Evolutionary conservation across 1,140 invertebrate species (phyloP), one percentile per base, ranked within the genome.

Genomic region (Holotrichia oblita): DNA sequence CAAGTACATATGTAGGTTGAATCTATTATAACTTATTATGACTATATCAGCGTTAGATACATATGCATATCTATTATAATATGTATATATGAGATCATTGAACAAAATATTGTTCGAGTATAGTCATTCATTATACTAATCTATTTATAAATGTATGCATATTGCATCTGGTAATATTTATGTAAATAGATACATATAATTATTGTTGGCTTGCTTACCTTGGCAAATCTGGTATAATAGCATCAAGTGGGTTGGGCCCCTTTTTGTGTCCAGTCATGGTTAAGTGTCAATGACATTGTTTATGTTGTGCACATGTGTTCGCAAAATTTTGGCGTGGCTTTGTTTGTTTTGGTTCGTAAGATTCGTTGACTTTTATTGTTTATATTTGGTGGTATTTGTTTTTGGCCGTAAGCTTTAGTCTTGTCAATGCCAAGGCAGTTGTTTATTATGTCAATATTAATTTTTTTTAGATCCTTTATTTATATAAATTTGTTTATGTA

Each of bases 271-370:
- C 27, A 34, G 61, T 69, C 61, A 34, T 69, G 17, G 20, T 69
- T 24, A 69, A 20, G 22, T 24, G 61, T 69, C 27, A 69, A 69
- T 69, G 61, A 69, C 61, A 69, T 69, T 69, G 22, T 69, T 27
- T 69, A 22, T 64, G 22, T 64, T 64, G 10, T 48, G 10, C n/a
- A 14, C 10, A 48, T 48, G 44, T 48, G n/a, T 48, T 20, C 10
- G 17, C 9, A 22, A 64, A 22, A 64, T 64, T 64, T 64, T 17
- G 59, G 6, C 44, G 44, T 48, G n/a, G 10, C n/a, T 64, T 64
- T 20, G 10, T 17, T 64, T 6, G 3, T 34, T 34, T 4, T 34
- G 2, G 27, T 34, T 34, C 27, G 27, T 34, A 34, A 34, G 27
- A 34, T 34, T 34, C 27, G 27, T 34, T 34, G 27, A 34, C 27